phyloP scores from a whole-genome alignment of 2,888 invertebrate species.

The Drosophila falleni region DNA sequence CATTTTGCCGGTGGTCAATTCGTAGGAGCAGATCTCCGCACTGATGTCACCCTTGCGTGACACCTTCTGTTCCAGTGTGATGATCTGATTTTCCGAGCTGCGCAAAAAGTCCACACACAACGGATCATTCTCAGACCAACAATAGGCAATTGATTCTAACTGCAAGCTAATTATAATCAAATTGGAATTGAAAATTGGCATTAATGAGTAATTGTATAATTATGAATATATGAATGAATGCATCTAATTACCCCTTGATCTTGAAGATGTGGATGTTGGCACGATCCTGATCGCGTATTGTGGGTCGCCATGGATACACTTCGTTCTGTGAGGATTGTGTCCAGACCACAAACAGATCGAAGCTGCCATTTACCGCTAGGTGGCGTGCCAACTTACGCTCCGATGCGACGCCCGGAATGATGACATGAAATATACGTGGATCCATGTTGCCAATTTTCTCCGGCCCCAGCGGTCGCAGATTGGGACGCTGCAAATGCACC shows the following conservation, averaged over 20 bases:
- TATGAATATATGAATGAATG: slow-evolving; percentile 9
- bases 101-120: slow-evolving; percentile 92
- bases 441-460: slow-evolving; percentile 89
- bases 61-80: slow-evolving; percentile 93
- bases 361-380: slow-evolving; percentile 84
- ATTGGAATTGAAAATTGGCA: not conserved
- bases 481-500: slow-evolving; percentile 88
- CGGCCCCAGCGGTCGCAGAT: slow-evolving; percentile 86
- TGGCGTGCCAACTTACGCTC: slow-evolving; percentile 83
- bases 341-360: slow-evolving; percentile 91
- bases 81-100: slow-evolving; percentile 89
- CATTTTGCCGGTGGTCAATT: slow-evolving; percentile 87
- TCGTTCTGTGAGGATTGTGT: slow-evolving; percentile 93
- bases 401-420: slow-evolving; percentile 83
- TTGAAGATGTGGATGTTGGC: slow-evolving; percentile 95
- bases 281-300: slow-evolving; percentile 92
- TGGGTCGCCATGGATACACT: slow-evolving; percentile 97
- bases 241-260: slow-evolving; percentile 87
- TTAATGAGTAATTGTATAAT: not conserved
- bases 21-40: slow-evolving; percentile 89
- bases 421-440: slow-evolving; percentile 87
- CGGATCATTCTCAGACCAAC: slow-evolving; percentile 95
- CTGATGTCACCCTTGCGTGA: slow-evolving; percentile 90
- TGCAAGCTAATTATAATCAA: slow-evolving; percentile 87
- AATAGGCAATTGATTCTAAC: slow-evolving; percentile 91